Evolutionary conservation across 2,113 vertebrate species (phyloP), one percentile per base, ranked within the genome.

Genomic region (Amphiprion ocellaris): DNA sequence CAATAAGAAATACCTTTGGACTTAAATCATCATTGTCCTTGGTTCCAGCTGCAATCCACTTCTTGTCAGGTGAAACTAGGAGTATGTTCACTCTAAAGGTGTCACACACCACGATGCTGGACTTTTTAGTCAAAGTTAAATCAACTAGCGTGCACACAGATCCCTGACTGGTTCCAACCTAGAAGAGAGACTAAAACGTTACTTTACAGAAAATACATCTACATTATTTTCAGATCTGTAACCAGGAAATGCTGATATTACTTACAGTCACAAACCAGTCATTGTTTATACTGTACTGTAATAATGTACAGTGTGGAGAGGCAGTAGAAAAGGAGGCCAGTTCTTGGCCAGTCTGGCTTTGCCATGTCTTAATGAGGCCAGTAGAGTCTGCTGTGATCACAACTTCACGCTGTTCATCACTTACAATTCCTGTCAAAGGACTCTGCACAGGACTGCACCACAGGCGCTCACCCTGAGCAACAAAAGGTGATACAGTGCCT

Each of bases 361-460:
- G 70, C 95, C 96, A 95, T 24, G 79, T 83, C 75, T 91, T 94
- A 62, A 93, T 82, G 0, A 71, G 83, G 21, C 95, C 84, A 0
- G 9, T 23, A 17, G 26, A 84, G 53, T 93, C 93, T 21, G 91
- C 64, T 0, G 94, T 96, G 77, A 95, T 76, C 4, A 90, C 86
- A 15, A 95, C 77, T 1, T 89, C 81, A 53, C 19, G 67, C 70
- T 77, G 53, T 10, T 84, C 91, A 19, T 94, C 93, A 4, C 79
- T 52, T 8, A 89, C 52, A 30, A 94, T 85, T 21, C 74, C 82
- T 9, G 85, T 86, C 79, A 96, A 65, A 16, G 94, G 91, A 24
- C 85, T 93, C 82, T 95, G 92, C 5, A 61, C 68, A 47, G 94
- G 90, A 53, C 94, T 95, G 37, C 91, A 92, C 96, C 93, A 93